Percentiles rank a stretch among this genome's conserved stretches.
Conservation (phyloP, 2,113 vertebrate genomes). For the Porphyrio hochstetteri region DNA sequence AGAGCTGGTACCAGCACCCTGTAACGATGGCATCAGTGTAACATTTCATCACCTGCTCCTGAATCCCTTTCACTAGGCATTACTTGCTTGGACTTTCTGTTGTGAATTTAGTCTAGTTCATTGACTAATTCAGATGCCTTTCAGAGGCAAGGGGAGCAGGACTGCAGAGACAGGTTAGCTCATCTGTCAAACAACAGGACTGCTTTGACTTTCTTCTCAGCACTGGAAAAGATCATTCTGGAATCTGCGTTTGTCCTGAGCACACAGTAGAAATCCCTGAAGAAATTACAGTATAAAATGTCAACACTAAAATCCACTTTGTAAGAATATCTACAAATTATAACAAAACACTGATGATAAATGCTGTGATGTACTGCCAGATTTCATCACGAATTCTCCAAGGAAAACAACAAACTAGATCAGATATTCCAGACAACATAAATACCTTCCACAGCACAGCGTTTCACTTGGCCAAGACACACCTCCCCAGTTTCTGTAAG, state of each 20-base stretch:
- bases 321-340: conserved; percentile 39
- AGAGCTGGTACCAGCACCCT: neutral
- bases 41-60: neutral
- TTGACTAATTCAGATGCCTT: neutral
- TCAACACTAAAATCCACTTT: conserved; percentile 16
- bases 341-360: conserved; percentile 37
- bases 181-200: neutral
- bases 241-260: conserved; percentile 4
- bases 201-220: neutral
- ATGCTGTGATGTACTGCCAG: conserved; percentile 29
- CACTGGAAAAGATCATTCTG: neutral
- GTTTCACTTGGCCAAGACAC: neutral
- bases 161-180: neutral
- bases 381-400: conserved; percentile 28
- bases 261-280: neutral
- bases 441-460: neutral
- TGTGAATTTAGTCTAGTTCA: neutral
- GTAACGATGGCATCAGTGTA: neutral
- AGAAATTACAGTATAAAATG: conserved; percentile 21
- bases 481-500: neutral
- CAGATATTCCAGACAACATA: conserved; percentile 22
- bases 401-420: conserved; percentile 26
- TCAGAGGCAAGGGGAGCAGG: neutral
- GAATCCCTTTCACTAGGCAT: neutral
- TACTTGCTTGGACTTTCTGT: neutral